Conservation (phyloP, 2,888 invertebrate genomes). For the Xestia ashworthii region DNA sequence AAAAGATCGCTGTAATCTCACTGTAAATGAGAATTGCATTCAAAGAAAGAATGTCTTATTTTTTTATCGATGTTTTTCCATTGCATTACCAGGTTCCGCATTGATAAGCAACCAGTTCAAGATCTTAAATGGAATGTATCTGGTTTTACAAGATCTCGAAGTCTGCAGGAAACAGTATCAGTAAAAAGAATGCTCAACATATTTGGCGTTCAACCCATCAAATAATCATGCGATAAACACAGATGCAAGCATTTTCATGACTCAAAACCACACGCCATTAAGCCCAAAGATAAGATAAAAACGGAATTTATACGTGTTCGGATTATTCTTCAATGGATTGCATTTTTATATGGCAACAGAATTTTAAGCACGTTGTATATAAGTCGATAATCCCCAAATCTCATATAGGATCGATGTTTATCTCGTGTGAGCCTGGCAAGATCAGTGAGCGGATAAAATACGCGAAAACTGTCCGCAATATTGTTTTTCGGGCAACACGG, state of each 20-base stretch:
- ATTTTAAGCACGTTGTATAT: conserved; percentile 54
- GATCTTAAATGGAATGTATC: conserved; percentile 32
- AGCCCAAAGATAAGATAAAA: conserved; percentile 52
- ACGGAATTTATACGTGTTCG: conserved; percentile 36
- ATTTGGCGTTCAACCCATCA: conserved; percentile 5
- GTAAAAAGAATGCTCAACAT: not conserved
- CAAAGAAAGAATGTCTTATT: conserved; percentile 5
- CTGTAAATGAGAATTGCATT: conserved; percentile 23
- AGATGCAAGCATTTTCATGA: conserved; percentile 15
- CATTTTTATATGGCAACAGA: conserved; percentile 35
- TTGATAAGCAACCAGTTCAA: conserved; percentile 39
- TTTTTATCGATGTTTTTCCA: conserved; percentile 30
- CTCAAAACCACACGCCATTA: conserved; percentile 26
- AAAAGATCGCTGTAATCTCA: conserved; percentile 8
- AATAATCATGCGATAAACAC: conserved; percentile 9
- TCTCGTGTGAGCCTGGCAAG: conserved; percentile 39
- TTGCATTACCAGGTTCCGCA: conserved; percentile 35
- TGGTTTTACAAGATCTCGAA: conserved; percentile 24
- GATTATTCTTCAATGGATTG: conserved; percentile 42
- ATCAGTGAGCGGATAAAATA: conserved; percentile 47
- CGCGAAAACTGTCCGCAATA: conserved; percentile 28
- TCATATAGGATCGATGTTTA: conserved; percentile 46
- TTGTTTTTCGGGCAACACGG: conserved; percentile 41
- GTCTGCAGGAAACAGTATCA: conserved; percentile 1
- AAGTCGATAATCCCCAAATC: conserved; percentile 48